phyloP scores from a whole-genome alignment of 2,888 invertebrate genomes.

The Ennomos quercinarius region DNA sequence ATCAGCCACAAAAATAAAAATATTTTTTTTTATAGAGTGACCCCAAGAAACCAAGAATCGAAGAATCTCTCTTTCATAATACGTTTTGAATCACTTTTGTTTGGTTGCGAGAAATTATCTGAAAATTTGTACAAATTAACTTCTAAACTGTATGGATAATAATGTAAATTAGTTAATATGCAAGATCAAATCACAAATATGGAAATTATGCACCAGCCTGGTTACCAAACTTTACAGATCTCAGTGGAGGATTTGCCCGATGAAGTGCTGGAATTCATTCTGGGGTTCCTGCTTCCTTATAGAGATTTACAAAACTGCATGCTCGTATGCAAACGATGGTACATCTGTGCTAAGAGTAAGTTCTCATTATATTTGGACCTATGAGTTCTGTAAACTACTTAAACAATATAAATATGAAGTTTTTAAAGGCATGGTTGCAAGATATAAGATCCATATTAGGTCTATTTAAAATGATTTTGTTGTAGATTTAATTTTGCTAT shows the following conservation, averaged over 20 bases:
- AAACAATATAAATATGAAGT: too few relatives aligned
- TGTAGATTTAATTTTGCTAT: too few relatives aligned
- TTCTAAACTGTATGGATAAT: constrained; percentile 17
- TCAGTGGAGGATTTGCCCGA: constrained; percentile 92
- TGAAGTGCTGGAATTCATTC: constrained; percentile 96
- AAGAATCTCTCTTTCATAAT: constrained; percentile 13
- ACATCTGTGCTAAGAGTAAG: constrained; percentile 93
- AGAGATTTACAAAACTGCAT: constrained; percentile 94
- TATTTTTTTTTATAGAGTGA: too few relatives aligned
- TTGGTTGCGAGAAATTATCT: constrained; percentile 15
- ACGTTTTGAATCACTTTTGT: constrained; percentile 27
- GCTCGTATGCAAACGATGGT: constrained; percentile 95
- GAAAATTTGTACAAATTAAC: constrained; percentile 7
- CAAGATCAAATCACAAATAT: constrained; percentile 51
- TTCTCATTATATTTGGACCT: constrained; percentile 35
- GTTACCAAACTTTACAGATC: constrained; percentile 64
- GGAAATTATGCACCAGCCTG: constrained; percentile 68
- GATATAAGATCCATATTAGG: too few relatives aligned
- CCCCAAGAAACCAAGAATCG: too few relatives aligned
- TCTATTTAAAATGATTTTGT: too few relatives aligned
- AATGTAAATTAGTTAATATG: constrained; percentile 26
- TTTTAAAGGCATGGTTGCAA: too few relatives aligned
- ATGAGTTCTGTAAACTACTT: too few relatives aligned
- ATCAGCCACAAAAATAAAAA: too few relatives aligned
- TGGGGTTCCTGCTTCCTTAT: constrained; percentile 95